Percentiles rank a stretch among this genome's conserved stretches.
These are phyloP conservation scores for Tricholauxania praeusta DNA, from an alignment of 2,888 invertebrate genomes.

Conservation along the genomic window DNA sequence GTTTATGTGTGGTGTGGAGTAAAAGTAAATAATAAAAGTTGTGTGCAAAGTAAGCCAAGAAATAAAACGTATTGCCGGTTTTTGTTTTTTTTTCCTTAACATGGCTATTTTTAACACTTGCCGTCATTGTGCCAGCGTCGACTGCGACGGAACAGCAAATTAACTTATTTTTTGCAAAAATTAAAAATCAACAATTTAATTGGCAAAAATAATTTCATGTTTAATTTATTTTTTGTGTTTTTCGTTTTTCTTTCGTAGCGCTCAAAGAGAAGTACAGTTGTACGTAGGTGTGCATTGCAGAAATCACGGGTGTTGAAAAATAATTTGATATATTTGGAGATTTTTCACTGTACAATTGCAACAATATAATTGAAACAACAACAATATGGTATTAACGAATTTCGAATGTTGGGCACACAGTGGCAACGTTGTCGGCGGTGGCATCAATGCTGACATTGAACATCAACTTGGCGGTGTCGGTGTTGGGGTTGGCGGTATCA, in stretches of 20 bases:
- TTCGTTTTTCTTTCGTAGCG: too few species aligned
- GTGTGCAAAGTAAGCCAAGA: conserved; percentile 7
- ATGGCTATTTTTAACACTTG: conserved; percentile 58
- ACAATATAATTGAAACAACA: conserved; percentile 1
- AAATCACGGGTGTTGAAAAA: too few species aligned
- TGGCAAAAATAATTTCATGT: too few species aligned
- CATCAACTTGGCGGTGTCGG: conserved; percentile 43
- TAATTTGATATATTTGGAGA: conserved; percentile 47
- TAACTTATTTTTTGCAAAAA: conserved; percentile 11
- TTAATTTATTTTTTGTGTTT: too few species aligned
- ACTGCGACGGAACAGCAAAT: too few species aligned
- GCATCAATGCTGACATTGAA: conserved; percentile 39
- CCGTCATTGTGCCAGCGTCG: conserved; percentile 47
- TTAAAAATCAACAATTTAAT: too few species aligned
- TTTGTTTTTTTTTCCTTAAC: conserved; percentile 14
- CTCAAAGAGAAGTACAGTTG: too few species aligned
- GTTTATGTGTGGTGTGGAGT: conserved; percentile 46
- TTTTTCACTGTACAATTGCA: conserved; percentile 46
- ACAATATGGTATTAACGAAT: conserved; percentile 62
- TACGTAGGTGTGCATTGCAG: too few species aligned
- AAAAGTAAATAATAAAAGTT: conserved; percentile 45
- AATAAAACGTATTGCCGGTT: conserved; percentile 16
- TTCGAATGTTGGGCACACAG: conserved; percentile 66
- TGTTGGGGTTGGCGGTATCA: conserved; percentile 23
- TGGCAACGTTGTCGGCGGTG: conserved; percentile 42